phyloP scores from a whole-genome alignment of 2,888 invertebrate genomes.

The Rotaria sp. region DNA sequence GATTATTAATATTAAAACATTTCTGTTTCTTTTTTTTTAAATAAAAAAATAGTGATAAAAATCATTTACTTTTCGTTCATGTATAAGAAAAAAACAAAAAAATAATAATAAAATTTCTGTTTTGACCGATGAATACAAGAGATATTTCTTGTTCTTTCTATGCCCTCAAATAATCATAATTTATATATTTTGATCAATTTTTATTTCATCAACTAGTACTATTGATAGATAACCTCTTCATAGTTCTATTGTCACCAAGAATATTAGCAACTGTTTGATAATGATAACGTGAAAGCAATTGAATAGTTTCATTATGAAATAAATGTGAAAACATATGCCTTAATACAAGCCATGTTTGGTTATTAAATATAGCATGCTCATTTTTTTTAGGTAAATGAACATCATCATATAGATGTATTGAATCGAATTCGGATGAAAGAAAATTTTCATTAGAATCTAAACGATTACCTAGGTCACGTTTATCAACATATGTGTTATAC shows the following conservation, averaged over 20 bases:
- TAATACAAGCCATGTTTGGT: not conserved
- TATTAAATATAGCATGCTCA: not conserved
- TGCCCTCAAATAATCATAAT: too few relatives aligned
- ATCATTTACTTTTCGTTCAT: too few relatives aligned
- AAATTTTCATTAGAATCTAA: not conserved
- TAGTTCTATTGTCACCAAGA: too few relatives aligned
- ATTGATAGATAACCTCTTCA: too few relatives aligned
- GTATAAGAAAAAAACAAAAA: too few relatives aligned
- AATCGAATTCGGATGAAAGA: not conserved
- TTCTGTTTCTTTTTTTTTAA: too few relatives aligned
- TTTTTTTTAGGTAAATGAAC: not conserved
- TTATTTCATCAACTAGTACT: conserved; percentile 56
- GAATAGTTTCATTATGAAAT: not conserved
- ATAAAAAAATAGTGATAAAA: too few relatives aligned
- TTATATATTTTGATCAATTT: too few relatives aligned
- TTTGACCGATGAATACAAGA: too few relatives aligned
- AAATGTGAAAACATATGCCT: not conserved
- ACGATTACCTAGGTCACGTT: not conserved
- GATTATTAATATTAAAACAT: too few relatives aligned
- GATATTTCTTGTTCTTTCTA: too few relatives aligned
- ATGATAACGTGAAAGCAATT: not conserved
- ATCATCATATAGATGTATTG: not conserved
- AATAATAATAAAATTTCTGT: too few relatives aligned
- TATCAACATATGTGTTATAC: not conserved
- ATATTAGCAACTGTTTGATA: not conserved